These are phyloP conservation scores for Zhuqinia jingwanae DNA, from an alignment of 2,888 invertebrate species.

Conservation along the genomic window DNA sequence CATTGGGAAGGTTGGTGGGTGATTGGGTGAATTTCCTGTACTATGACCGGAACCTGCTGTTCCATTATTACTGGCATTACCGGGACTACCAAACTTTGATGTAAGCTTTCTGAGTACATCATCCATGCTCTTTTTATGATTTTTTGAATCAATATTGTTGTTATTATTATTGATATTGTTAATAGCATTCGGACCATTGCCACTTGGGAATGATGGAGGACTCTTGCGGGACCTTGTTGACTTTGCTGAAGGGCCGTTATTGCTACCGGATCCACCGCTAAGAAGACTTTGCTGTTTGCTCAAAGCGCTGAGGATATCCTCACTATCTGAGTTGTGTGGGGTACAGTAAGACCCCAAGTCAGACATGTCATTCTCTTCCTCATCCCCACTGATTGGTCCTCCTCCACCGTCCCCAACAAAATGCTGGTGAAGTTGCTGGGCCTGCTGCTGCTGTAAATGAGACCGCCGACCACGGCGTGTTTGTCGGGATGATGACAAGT, in stretches of 20 bases:
- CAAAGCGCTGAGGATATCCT: conserved; percentile 56
- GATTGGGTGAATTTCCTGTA: conserved; percentile 65
- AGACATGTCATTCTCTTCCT: conserved; percentile 75
- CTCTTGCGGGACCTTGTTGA: conserved; percentile 63
- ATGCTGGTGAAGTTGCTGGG: background rate
- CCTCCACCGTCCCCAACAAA: conserved; percentile 16
- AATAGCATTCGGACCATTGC: background rate
- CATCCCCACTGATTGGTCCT: conserved; percentile 74
- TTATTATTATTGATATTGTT: conserved; percentile 67
- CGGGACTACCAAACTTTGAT: conserved; percentile 85
- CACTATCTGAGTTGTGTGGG: conserved; percentile 72
- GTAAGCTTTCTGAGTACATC: conserved; percentile 93
- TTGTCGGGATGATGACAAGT: conserved; percentile 17
- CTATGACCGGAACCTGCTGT: conserved; percentile 34
- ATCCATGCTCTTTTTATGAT: conserved; percentile 87
- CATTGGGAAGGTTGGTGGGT: conserved; percentile 41
- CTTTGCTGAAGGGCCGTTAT: conserved; percentile 8
- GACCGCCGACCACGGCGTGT: background rate
- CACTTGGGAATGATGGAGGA: conserved; percentile 37
- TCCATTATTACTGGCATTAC: conserved; percentile 56
- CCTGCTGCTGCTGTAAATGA: background rate
- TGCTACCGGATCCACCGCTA: conserved; percentile 11
- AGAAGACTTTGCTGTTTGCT: conserved; percentile 12
- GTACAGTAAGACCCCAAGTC: conserved; percentile 77
- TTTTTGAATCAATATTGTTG: conserved; percentile 72